Base-by-base conservation (phyloP, 2,888 invertebrate species). In the Xanthorhoe spadicearia region DNA sequence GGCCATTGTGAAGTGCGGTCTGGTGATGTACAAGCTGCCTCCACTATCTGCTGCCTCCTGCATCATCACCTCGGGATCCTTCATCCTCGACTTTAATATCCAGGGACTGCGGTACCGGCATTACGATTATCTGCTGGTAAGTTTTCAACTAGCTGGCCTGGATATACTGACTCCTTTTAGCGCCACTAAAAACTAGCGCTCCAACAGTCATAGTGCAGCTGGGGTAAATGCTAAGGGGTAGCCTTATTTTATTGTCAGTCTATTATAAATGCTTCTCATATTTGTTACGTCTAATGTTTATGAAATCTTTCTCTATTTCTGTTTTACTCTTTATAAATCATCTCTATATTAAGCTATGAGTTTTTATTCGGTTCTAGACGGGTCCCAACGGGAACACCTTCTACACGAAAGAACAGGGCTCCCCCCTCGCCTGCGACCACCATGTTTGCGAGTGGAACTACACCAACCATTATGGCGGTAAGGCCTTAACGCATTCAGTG, bases 381-480 rank as follows among this genome's bases (percentile, higher is more conserved):
- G 83, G 83, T 38, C 92, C 92, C 0, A 92, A 92, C 65, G 92
- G 92, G 0, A 77, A 85, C 55, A 83, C 87, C 0, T 92, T 87
- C 69, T 92, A 92, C 75, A 89, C 92, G 0, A 92, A 92, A 68
- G 92, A 92, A 64, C 58, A 28, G 0, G 67, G 71, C 18, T 85
- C 90, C 0, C 92, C 92, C 0, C 71, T 92, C 9, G 73, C 86
- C 0, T 92, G 92, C 53, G 85, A 92, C 65, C 92, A 92, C 52
- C 90, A 92, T 56, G 92, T 92, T 1, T 92, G 92, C 71, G 92
- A 92, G 69, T 92, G 92, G 92, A 92, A 92, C 75, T 87, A 87
- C 74, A 92, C 91, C 0, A 92, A 92, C 69, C 86, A 87, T 65
- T 92, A 92, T 61, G 92, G 92, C 66, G 92, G 92, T 91, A 78